Evolutionary conservation across 2,113 vertebrate genomes (phyloP).

Genomic region (Chionis minor): DNA sequence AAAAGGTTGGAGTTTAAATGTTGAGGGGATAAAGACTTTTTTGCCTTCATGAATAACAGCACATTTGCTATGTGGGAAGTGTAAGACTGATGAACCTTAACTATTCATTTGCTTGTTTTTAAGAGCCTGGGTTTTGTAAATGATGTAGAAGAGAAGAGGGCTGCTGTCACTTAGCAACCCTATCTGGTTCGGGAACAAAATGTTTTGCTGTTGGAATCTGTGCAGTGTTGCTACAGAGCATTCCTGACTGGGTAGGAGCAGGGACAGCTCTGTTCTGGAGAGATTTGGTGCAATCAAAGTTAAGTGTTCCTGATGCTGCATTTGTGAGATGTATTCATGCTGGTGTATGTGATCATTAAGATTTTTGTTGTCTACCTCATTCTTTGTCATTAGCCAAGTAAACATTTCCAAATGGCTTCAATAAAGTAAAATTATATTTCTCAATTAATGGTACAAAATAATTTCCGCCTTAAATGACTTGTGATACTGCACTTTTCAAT

Average conservation of each 20-base stretch:
- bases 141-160: slow-evolving; percentile 26
- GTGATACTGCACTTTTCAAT: neutral
- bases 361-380: neutral
- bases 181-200: slow-evolving; percentile 52
- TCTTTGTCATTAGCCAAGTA: slow-evolving; percentile 10
- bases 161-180: slow-evolving; percentile 69
- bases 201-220: slow-evolving; percentile 51
- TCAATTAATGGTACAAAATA: slow-evolving; percentile 8
- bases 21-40: neutral
- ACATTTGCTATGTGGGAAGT: neutral
- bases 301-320: neutral
- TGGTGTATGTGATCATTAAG: neutral
- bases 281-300: neutral
- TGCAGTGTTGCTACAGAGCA: neutral
- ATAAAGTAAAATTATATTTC: neutral
- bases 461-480: neutral
- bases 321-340: neutral
- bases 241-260: neutral
- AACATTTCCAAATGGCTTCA: neutral
- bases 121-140: slow-evolving; percentile 37
- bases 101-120: slow-evolving; percentile 30
- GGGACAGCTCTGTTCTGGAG: neutral
- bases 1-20: neutral
- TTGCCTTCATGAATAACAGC: neutral
- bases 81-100: neutral